Percentiles rank a stretch among this genome's conserved stretches.
Conservation (phyloP, 2,888 invertebrate genomes). For the Xestoiulus laeticollis region DNA sequence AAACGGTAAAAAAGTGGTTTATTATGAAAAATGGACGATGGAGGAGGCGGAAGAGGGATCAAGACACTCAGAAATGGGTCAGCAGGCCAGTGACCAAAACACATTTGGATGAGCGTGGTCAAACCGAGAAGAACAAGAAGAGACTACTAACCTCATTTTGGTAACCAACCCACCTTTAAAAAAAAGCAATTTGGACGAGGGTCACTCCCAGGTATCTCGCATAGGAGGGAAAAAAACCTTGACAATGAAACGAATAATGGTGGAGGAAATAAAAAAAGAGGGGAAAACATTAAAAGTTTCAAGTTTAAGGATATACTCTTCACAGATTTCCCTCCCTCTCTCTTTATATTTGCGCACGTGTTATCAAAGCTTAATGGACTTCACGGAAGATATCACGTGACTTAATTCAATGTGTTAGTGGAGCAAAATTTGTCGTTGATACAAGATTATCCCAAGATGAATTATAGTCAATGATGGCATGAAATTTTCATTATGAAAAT, state of each 20-base stretch:
- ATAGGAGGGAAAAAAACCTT: background rate
- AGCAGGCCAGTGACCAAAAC: background rate
- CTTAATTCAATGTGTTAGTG: too few relatives aligned
- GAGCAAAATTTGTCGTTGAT: too few relatives aligned
- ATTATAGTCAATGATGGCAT: too few relatives aligned
- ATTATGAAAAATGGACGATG: background rate
- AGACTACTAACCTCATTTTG: background rate
- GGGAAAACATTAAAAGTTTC: background rate
- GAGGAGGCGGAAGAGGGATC: constrained; percentile 5
- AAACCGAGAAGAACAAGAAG: background rate
- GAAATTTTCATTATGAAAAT: too few relatives aligned
- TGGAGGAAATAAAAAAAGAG: background rate
- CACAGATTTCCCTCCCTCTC: background rate
- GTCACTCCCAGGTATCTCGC: background rate
- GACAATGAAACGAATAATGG: constrained; percentile 13
- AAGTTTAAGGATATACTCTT: background rate
- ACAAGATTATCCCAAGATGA: too few relatives aligned
- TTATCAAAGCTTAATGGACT: background rate
- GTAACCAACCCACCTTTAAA: background rate
- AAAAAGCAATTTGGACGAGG: background rate
- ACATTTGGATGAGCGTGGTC: background rate
- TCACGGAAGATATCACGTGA: too few relatives aligned
- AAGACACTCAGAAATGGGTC: background rate
- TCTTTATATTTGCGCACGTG: background rate
- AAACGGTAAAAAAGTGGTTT: background rate